Percentiles rank a stretch among this genome's conserved stretches.
phyloP scores from a whole-genome alignment of 2,888 invertebrate genomes.

The Monopis laevigella region DNA sequence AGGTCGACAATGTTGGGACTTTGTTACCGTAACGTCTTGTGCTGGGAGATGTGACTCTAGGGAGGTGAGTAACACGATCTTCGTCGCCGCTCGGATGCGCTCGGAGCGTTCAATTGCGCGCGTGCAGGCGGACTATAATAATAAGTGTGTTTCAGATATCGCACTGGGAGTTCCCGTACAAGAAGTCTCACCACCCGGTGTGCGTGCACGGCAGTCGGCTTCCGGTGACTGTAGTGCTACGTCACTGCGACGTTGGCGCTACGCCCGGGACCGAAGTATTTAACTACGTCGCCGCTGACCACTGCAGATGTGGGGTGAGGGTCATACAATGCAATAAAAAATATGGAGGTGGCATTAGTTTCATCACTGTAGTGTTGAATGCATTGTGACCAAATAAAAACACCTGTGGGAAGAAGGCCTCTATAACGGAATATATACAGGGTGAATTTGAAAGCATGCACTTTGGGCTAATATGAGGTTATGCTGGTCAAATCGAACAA shows the following conservation, averaged over 20 bases:
- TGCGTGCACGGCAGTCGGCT: slow-evolving; percentile 77
- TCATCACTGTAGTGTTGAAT: no score
- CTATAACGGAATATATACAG: no score
- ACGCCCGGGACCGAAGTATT: slow-evolving; percentile 72
- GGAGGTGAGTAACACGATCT: slow-evolving; percentile 57
- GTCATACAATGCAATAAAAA: no score
- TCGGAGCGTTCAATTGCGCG: background rate
- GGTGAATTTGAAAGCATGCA: no score
- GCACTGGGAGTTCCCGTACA: slow-evolving; percentile 87
- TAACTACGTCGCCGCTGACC: slow-evolving; percentile 77
- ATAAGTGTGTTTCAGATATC: slow-evolving; percentile 64
- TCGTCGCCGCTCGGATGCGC: background rate
- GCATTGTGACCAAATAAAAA: no score
- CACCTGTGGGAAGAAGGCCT: no score
- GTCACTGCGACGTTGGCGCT: slow-evolving; percentile 77
- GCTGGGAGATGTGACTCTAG: slow-evolving; percentile 87
- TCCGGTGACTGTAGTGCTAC: slow-evolving; percentile 67
- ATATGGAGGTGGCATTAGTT: no score
- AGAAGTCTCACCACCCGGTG: slow-evolving; percentile 82
- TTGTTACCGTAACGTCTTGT: slow-evolving; percentile 78
- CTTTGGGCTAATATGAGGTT: no score
- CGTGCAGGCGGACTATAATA: background rate
- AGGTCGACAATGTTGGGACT: slow-evolving; percentile 79
- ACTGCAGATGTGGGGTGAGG: slow-evolving; percentile 71
- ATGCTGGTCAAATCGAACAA: no score